A percentile compares a stretch with the other conserved stretches of the same genome.
Evolutionary conservation across 2,888 invertebrate genomes (phyloP).

Genomic region (Drosophila villosipedis): DNA sequence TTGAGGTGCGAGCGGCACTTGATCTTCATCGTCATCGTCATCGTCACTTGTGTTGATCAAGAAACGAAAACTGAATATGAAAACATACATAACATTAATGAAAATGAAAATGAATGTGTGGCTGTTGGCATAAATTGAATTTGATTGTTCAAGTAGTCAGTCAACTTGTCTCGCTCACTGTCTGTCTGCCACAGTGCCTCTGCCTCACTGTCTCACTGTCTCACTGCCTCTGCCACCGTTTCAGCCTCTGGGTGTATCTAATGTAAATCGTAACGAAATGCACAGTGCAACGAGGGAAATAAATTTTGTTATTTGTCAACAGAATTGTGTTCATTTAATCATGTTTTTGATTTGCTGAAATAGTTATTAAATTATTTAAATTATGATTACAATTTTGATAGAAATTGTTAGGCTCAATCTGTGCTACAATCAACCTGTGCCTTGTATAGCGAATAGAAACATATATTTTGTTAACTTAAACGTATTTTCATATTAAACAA

Average conservation of each 20-base stretch:
- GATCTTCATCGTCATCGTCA: conserved; percentile 52
- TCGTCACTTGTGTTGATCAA: conserved; percentile 61
- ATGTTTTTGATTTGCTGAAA: not conserved
- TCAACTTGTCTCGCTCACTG: conserved; percentile 51
- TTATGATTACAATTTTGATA: not conserved
- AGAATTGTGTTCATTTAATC: not conserved
- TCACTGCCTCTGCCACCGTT: conserved; percentile 1
- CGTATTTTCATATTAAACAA: not conserved
- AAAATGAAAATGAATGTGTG: conserved; percentile 72
- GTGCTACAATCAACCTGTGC: not conserved
- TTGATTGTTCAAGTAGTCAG: conserved; percentile 79
- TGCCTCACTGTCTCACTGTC: conserved; percentile 5
- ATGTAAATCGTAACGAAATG: conserved; percentile 55
- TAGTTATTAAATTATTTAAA: not conserved
- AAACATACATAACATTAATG: conserved; percentile 39
- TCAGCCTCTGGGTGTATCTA: conserved; percentile 37
- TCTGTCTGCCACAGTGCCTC: conserved; percentile 22
- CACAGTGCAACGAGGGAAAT: conserved; percentile 32
- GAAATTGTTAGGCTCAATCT: not conserved
- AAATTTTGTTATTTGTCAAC: not conserved
- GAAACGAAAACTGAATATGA: conserved; percentile 58
- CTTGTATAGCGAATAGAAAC: not conserved
- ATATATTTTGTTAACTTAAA: not conserved
- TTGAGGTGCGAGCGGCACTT: conserved; percentile 60
- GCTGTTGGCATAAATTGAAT: conserved; percentile 78